phyloP scores from a whole-genome alignment of 2,113 vertebrate genomes.

The Isichthys henryi region DNA sequence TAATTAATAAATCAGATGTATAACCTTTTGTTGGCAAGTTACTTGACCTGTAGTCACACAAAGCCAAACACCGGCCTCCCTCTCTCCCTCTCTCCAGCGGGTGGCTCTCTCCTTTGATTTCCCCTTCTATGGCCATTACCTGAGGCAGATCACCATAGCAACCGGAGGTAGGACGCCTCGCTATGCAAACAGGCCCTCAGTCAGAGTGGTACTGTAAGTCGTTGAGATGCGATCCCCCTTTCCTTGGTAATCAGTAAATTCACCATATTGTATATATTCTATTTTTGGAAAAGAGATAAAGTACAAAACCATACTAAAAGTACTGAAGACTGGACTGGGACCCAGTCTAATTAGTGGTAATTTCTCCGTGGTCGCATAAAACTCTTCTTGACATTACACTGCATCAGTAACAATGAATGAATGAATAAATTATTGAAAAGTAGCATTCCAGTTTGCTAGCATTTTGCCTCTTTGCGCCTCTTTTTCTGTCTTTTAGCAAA shows the following conservation, averaged over 20 bases:
- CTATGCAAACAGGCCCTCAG: too few species aligned
- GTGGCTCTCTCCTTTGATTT: constrained; percentile 81
- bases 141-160: constrained; percentile 83
- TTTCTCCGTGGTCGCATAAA: not conserved
- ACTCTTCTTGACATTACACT: not conserved
- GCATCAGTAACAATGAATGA: not conserved
- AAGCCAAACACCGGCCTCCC: not conserved
- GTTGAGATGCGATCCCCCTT: not conserved
- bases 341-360: not conserved
- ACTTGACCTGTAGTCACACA: not conserved
- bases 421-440: not conserved
- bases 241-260: not conserved
- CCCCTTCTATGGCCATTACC: constrained; percentile 83
- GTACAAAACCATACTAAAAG: not conserved
- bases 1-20: not conserved
- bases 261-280: not conserved
- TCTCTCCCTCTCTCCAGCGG: constrained; percentile 49
- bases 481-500: not conserved
- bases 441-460: constrained; percentile 19
- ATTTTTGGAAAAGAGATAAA: not conserved
- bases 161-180: constrained; percentile 66
- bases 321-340: not conserved
- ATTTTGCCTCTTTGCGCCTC: not conserved
- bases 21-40: not conserved
- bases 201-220: not conserved